Percentiles rank a stretch among this genome's conserved stretches.
These are phyloP conservation scores for Numida meleagris DNA, from an alignment of 2,113 vertebrate species.

Conservation along the genomic window DNA sequence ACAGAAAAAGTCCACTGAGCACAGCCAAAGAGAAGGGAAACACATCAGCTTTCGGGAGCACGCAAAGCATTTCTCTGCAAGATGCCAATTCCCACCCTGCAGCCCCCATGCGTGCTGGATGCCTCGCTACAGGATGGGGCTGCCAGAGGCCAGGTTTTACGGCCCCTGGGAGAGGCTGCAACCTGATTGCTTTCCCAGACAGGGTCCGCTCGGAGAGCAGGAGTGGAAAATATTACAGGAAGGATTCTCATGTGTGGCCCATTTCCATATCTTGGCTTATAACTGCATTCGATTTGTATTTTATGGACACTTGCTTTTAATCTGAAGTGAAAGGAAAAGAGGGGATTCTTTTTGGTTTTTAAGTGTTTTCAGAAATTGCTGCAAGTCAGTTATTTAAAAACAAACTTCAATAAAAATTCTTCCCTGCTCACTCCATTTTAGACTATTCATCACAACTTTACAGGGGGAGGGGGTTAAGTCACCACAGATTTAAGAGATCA, in stretches of 20 bases:
- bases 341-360: constrained; percentile 45
- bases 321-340: constrained; percentile 50
- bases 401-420: constrained; percentile 26
- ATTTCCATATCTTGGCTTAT: constrained; percentile 60
- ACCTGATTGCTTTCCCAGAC: constrained; percentile 45
- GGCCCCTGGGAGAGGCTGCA: constrained; percentile 44
- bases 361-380: constrained; percentile 24
- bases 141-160: constrained; percentile 21
- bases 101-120: fast-evolving
- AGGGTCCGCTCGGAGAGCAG: background rate
- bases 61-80: background rate
- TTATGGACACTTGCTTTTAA: constrained; percentile 61
- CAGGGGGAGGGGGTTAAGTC: constrained; percentile 27
- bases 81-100: background rate
- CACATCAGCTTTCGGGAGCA: background rate
- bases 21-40: background rate
- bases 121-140: background rate
- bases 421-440: constrained; percentile 32
- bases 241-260: constrained; percentile 68
- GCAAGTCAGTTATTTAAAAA: constrained; percentile 49
- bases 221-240: constrained; percentile 67
- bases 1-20: background rate
- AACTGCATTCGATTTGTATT: background rate
- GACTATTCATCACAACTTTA: constrained; percentile 29
- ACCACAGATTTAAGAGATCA: constrained; percentile 40